Evolutionary conservation across 2,797 vertebrate species (phyloP), one percentile per base, ranked within the genome.

Genomic region (Menidia menidia): DNA sequence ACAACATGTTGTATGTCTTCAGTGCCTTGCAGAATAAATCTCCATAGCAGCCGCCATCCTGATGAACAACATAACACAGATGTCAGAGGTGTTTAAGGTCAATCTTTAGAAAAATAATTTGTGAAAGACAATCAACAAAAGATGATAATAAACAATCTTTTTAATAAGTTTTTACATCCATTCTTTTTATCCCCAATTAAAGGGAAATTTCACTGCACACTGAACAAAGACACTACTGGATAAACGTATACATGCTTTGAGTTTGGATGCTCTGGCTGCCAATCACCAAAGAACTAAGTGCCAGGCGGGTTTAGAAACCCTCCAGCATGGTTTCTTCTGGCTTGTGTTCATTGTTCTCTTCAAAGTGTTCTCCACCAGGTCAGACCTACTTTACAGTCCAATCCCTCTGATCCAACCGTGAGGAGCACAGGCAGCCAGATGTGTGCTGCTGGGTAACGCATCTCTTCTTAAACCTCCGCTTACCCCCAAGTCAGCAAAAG

Each of bases 1-100:
- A 99, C 90, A 99, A 95, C 98, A 99, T 99, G 90, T 98, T 99
- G 90, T 99, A 99, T 0, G 98, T 99, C 95, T 99, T 99, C 91
- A 99, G 77, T 45, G 98, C 98, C 95, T 99, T 99, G 92, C 98
- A 99, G 93, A 99, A 99, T 32, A 99, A 93, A 87, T 99, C 98
- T 77, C 98, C 98, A 2, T 99, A 99, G 95, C 98, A 99, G 75
- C 98, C 98, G 18, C 98, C 98, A 65, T 99, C 98, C 98, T 99
- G 88, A 68, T 6, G 77, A 83, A 63, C 18, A 74, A 69, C 41
- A 76, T 12, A 79, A 76, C 45, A 82, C 64, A 84, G 53, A 58
- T 63, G 76, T 15, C 13, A 30, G 64, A 7, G 60, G 66, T 16
- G 51, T 62, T 48, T 70, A 45, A 52, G 61, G 14, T 78, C 64